Percentiles rank a stretch among this genome's conserved stretches.
Conservation (phyloP, 2,888 invertebrate genomes). For the Eugnorisma glareosa region DNA sequence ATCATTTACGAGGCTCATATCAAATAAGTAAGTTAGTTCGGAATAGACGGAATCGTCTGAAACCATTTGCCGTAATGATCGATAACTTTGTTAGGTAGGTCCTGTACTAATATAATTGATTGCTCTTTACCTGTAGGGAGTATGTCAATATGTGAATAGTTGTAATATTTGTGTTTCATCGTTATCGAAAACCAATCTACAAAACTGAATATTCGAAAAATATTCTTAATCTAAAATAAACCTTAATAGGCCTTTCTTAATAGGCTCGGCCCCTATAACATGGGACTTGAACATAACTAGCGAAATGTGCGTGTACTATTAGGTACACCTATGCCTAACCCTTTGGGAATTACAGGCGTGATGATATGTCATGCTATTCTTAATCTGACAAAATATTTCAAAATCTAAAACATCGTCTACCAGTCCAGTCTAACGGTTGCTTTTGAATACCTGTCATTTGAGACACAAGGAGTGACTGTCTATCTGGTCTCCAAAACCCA, state of each 20-base stretch:
- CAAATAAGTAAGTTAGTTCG: background rate
- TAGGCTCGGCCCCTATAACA: no score
- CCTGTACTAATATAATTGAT: slow-evolving; percentile 6
- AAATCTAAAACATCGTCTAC: no score
- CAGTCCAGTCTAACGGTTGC: background rate
- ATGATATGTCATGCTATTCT: no score
- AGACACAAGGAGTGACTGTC: background rate
- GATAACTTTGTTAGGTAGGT: background rate
- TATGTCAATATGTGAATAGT: background rate
- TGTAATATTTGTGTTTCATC: background rate
- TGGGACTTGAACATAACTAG: no score
- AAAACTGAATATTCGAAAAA: background rate
- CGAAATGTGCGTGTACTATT: no score
- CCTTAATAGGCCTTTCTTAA: no score
- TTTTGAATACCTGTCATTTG: background rate
- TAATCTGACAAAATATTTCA: no score
- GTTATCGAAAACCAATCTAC: background rate
- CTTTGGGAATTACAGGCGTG: no score
- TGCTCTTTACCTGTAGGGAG: background rate
- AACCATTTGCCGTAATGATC: slow-evolving; percentile 9
- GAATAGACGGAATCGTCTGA: background rate
- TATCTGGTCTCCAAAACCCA: background rate
- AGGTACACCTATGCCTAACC: no score
- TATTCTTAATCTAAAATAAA: background rate
- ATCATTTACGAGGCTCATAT: background rate